Conservation (phyloP, 2,797 vertebrate genomes). For the Chromobotia macracanthus region DNA sequence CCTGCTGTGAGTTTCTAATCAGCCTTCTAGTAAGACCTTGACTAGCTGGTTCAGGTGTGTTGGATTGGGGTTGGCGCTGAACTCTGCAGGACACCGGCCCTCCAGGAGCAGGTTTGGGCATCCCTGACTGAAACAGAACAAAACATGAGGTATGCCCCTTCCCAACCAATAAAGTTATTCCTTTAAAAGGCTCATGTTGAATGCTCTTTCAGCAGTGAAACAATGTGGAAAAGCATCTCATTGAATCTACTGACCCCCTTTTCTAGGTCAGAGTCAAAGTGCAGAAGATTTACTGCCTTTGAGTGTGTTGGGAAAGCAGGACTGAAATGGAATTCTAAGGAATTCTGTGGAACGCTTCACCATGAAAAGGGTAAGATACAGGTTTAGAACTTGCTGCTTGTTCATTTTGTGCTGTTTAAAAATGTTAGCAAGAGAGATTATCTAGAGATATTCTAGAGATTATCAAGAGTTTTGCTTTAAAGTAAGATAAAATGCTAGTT, state of each 20-base stretch:
- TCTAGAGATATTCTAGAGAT: neutral
- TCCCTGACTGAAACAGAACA: slow-evolving; percentile 5
- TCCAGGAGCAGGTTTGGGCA: too few species aligned
- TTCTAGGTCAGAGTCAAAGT: slow-evolving; percentile 43
- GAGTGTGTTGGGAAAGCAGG: slow-evolving; percentile 46
- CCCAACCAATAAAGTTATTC: slow-evolving; percentile 37
- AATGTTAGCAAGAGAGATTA: neutral
- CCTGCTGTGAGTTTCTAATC: too few species aligned
- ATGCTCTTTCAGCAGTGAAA: slow-evolving; percentile 52
- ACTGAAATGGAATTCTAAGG: slow-evolving; percentile 57
- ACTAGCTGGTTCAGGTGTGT: too few species aligned
- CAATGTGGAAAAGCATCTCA: slow-evolving; percentile 50
- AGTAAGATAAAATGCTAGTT: too few species aligned
- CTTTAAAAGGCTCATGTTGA: slow-evolving; percentile 33
- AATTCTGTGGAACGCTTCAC: slow-evolving; percentile 47
- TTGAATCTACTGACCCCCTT: slow-evolving; percentile 54
- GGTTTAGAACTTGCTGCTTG: slow-evolving; percentile 22
- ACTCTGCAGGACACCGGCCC: too few species aligned
- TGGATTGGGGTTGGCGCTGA: too few species aligned
- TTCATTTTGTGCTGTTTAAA: slow-evolving; percentile 10
- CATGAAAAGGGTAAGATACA: slow-evolving; percentile 2
- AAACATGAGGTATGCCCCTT: slow-evolving; percentile 11
- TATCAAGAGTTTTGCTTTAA: neutral
- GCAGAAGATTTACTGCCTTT: slow-evolving; percentile 56
- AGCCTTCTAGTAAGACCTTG: too few species aligned